A percentile compares a stretch with the other conserved stretches of the same genome.
Conservation (phyloP, 1,140 invertebrate genomes). For the Chironomus tepperi region DNA sequence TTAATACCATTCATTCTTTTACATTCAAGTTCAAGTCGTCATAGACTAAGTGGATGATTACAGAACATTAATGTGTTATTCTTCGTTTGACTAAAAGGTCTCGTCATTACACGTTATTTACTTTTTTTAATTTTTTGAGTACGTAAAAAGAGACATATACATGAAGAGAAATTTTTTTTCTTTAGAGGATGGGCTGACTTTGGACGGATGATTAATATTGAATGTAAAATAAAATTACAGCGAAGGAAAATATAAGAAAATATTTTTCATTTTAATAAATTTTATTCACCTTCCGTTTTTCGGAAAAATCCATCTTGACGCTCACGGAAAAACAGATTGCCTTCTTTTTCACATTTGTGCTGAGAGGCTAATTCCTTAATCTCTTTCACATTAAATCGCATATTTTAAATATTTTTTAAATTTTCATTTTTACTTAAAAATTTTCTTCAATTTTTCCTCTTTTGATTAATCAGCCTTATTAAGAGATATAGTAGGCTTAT, state of each 20-base stretch:
- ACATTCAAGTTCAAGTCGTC: too few species aligned
- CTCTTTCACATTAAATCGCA: conserved; percentile 89
- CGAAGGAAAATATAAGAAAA: not conserved
- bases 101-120: not conserved
- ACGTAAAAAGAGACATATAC: not conserved
- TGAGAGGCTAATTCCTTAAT: conserved; percentile 73
- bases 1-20: too few species aligned
- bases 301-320: conserved; percentile 87
- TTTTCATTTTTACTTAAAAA: not conserved
- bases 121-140: not conserved
- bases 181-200: not conserved
- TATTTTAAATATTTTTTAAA: conserved; percentile 41
- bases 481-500: not conserved
- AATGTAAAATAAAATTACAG: conserved; percentile 16
- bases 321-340: conserved; percentile 74
- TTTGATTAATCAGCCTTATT: not conserved
- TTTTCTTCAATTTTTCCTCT: not conserved
- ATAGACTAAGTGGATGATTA: not conserved
- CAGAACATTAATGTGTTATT: not conserved
- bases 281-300: conserved; percentile 71
- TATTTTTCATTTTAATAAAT: conserved; percentile 25
- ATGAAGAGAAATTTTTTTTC: not conserved
- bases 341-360: conserved; percentile 88
- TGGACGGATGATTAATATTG: not conserved
- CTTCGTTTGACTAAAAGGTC: not conserved